Evolutionary conservation across 2,797 vertebrate genomes (phyloP), one percentile per base, ranked within the genome.

Genomic region (Taenioides sp.): DNA sequence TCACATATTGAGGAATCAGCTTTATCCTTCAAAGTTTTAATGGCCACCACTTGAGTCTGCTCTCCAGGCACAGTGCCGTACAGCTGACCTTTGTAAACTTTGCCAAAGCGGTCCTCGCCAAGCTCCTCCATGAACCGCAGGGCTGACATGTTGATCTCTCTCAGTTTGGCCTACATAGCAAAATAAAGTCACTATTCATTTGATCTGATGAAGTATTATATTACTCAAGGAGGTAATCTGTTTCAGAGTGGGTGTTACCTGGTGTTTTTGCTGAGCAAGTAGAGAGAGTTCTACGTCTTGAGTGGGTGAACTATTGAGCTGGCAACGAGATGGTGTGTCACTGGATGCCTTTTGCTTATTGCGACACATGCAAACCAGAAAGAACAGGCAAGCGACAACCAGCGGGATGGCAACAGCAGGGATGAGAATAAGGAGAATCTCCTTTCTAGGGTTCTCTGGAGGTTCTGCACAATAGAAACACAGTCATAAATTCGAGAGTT

Each of bases 1-100:
- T 98, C 97, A 9, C 94, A 92, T 25, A 98, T 94, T 0, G 94
- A 65, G 22, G 93, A 84, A 66, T 98, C 96, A 0, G 94, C 95
- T 79, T 97, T 98, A 94, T 99, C 98, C 89, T 97, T 98, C 14
- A 99, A 90, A 0, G 97, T 98, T 86, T 97, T 99, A 80, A 99
- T 97, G 74, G 96, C 97, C 75, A 99, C 95, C 0, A 95, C 93
- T 84, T 98, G 97, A 11, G 93, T 94, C 79, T 96, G 97, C 89
- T 98, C 97, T 12, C 96, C 96, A 0, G 96, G 95, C 0, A 90
- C 86, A 0, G 95, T 93, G 65, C 96, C 95, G 2, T 98, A 98
- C 37, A 99, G 93, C 80, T 98, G 97, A 1, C 97, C 98, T 82
- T 96, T 98, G 93, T 98, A 98, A 70, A 99, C 96, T 79, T 97